Evolutionary conservation across 2,113 vertebrate genomes (phyloP).

Genomic region (Equus przewalskii): DNA sequence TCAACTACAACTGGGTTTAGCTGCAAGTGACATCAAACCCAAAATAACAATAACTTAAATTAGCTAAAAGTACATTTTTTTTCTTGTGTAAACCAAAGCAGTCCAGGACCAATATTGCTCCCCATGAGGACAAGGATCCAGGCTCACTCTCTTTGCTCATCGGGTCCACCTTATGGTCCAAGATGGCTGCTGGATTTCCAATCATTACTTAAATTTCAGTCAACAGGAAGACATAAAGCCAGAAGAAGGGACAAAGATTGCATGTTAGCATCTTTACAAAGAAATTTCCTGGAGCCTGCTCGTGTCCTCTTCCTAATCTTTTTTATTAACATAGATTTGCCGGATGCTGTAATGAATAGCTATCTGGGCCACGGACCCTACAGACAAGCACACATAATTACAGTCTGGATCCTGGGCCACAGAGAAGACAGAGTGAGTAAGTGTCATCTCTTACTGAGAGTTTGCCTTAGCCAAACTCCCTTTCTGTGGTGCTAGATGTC

Average conservation of each 20-base stretch:
- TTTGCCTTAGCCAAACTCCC: not conserved
- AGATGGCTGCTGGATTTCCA: not conserved
- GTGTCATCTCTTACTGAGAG: not conserved
- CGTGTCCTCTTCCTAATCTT: not conserved
- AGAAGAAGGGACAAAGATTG: not conserved
- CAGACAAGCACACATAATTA: not conserved
- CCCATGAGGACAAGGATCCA: not conserved
- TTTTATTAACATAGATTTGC: not conserved
- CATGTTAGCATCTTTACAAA: not conserved
- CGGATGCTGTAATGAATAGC: not conserved
- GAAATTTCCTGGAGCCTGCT: not conserved
- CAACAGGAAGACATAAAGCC: not conserved
- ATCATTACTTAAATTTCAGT: not conserved
- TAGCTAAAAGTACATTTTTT: not conserved
- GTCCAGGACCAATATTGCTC: not conserved
- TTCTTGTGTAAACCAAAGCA: not conserved
- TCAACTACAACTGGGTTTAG: not conserved
- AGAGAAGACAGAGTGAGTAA: not conserved
- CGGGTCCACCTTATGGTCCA: not conserved
- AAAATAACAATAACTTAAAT: not conserved
- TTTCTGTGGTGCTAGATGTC: not conserved
- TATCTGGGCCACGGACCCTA: not conserved
- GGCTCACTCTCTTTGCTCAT: not conserved
- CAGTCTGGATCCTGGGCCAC: not conserved
- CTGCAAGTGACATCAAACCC: not conserved